Evolutionary conservation across 2,888 invertebrate genomes (phyloP), one percentile per base, ranked within the genome.

Genomic region (Rosalia funebris): DNA sequence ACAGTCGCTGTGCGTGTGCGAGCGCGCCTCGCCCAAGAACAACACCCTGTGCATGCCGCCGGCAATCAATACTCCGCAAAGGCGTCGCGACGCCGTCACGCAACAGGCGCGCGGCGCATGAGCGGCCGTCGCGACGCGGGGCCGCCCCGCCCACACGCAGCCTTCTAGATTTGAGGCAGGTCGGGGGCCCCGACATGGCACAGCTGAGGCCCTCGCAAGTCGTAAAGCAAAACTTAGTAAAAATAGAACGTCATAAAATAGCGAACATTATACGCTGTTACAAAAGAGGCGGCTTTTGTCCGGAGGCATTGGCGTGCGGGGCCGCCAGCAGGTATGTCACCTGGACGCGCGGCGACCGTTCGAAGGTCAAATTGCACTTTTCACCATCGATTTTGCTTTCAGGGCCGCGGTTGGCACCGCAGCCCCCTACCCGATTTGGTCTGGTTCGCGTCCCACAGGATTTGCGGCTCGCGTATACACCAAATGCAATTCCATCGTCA

Each of bases 1-100:
- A n/a, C n/a, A n/a, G n/a, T n/a, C n/a, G n/a, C n/a, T n/a, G n/a
- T n/a, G n/a, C n/a, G n/a, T n/a, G n/a, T n/a, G n/a, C n/a, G n/a
- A n/a, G n/a, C n/a, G n/a, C n/a, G n/a, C n/a, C n/a, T n/a, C n/a
- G n/a, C n/a, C n/a, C n/a, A n/a, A n/a, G n/a, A n/a, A n/a, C n/a
- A n/a, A n/a, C n/a, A n/a, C n/a, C n/a, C n/a, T n/a, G n/a, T n/a
- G n/a, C n/a, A n/a, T n/a, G n/a, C 20, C 41, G 54, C 11, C 55
- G 54, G 7, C 31, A 34, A 41, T 34, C 34, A 34, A 34, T 34
- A 34, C 11, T 42, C 62, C 67, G 70, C 66, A 66, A 63, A 71
- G 77, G 76, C 78, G 78, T 78, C 77, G 69, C 71, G 77, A 74
- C 77, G 75, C 73, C 75, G 77, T 72, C 77, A 76, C 73, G 77